Conservation (phyloP, 1,140 invertebrate species). For the Trinorchestia longiramus region DNA sequence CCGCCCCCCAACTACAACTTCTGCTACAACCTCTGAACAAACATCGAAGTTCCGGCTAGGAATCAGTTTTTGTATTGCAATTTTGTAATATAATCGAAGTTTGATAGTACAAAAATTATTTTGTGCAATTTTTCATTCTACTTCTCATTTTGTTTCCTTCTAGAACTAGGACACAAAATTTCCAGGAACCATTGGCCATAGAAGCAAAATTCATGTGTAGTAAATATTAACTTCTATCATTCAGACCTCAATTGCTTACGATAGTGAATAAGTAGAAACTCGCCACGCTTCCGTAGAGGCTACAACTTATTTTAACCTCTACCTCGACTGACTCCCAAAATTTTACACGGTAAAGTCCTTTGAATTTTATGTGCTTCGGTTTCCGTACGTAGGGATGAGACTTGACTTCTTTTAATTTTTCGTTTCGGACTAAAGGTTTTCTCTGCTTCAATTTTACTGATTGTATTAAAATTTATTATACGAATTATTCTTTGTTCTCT, state of each 20-base stretch:
- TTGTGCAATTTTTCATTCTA: neutral
- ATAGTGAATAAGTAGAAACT: neutral
- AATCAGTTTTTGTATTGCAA: neutral
- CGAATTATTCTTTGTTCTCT: neutral
- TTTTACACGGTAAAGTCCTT: neutral
- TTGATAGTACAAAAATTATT: neutral
- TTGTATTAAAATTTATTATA: neutral
- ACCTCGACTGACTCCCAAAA: no score
- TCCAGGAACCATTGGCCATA: neutral
- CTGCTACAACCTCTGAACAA: slow-evolving; percentile 69
- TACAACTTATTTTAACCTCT: neutral
- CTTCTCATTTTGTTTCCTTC: neutral
- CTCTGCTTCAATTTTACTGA: neutral
- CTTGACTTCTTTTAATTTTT: neutral
- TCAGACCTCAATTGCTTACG: neutral
- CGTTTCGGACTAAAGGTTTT: neutral
- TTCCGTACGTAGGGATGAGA: neutral
- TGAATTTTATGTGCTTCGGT: neutral
- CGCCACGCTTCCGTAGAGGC: neutral
- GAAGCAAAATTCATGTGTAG: neutral
- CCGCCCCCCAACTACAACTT: slow-evolving; percentile 91
- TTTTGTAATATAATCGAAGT: neutral
- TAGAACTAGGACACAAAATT: neutral
- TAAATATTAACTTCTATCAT: neutral
- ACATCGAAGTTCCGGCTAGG: neutral